phyloP scores from a whole-genome alignment of 2,113 vertebrate species.

The Hylia prasina region DNA sequence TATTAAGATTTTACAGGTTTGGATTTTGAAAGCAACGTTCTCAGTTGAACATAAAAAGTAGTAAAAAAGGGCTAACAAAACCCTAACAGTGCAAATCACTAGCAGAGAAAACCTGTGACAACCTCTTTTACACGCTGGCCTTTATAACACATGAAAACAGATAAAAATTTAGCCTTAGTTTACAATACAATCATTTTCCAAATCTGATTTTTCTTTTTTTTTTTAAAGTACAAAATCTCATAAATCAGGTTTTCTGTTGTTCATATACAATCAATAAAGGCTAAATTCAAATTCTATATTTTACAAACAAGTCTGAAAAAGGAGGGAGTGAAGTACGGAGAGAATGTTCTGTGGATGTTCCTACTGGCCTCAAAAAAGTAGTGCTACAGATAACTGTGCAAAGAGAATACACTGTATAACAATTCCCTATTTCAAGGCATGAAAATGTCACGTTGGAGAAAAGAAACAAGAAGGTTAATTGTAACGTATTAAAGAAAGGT shows the following conservation, averaged over 20 bases:
- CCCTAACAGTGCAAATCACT: constrained; percentile 88
- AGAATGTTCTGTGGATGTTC: constrained; percentile 83
- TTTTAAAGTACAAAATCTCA: constrained; percentile 91
- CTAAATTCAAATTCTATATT: constrained; percentile 91
- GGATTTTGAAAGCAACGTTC: constrained; percentile 78
- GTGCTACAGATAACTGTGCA: constrained; percentile 90
- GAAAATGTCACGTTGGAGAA: constrained; percentile 70
- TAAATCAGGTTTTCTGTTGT: constrained; percentile 93
- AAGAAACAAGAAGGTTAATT: constrained; percentile 73
- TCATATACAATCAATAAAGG: constrained; percentile 98
- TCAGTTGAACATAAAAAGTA: constrained; percentile 78
- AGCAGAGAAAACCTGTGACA: constrained; percentile 88
- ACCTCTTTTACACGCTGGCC: constrained; percentile 92
- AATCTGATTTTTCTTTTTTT: constrained; percentile 83
- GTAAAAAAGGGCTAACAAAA: constrained; percentile 80
- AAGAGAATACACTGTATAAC: constrained; percentile 75
- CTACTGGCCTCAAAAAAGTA: constrained; percentile 89
- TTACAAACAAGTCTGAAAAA: constrained; percentile 93
- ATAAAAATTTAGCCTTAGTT: constrained; percentile 94
- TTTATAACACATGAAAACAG: constrained; percentile 81
- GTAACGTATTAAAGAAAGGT: constrained; percentile 73
- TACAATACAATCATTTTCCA: constrained; percentile 97
- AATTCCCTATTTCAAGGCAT: constrained; percentile 82
- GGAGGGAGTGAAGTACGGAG: constrained; percentile 81
- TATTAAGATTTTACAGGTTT: constrained; percentile 60